Evolutionary conservation across 2,797 vertebrate genomes (phyloP), one percentile per base, ranked within the genome.

Genomic region (Coregonus ussuriensis): DNA sequence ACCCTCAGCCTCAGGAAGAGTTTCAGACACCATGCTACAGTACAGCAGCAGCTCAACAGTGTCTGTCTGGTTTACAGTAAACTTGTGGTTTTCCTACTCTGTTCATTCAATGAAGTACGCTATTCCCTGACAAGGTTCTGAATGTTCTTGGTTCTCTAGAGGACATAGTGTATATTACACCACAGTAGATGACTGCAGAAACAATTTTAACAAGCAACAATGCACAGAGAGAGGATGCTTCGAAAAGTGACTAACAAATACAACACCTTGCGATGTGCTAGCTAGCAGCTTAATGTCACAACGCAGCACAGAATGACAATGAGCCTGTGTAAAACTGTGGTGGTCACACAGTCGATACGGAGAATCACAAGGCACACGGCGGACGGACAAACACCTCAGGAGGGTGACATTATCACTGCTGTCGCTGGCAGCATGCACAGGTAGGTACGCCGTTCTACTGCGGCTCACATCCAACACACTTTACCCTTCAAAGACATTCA

Each of bases 241-340:
- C 0, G 56, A 62, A 78, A 74, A 80, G 79, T 77, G 0, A 76
- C 74, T 67, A 78, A 66, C 33, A 74, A 72, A 72, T 67, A 65
- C 31, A 47, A 74, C 75, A 68, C 4, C 79, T 52, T 3, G 35
- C 78, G 47, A 0, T 56, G 47, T 77, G 11, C n/a, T 77, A 47
- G 41, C 41, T 13, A 59, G 78, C 59, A n/a, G 51, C 72, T 70
- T 15, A 52, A 47, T 81, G 71, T 81, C 66, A 66, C 76, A 83
- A 83, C 75, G 87, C 85, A 87, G 86, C 79, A 79, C 33, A 25
- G 70, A 51, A 81, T 88, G 88, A 91, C 86, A 91, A 89, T 82
- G 88, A 88, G 80, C 62, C 77, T 81, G 81, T 79, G 65, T 71
- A 71, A 77, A 86, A 86, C 82, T 77, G 77, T 80, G 41, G 9